Evolutionary conservation across 2,113 vertebrate genomes (phyloP), one percentile per base, ranked within the genome.

Genomic region (Donacobius atricapilla): DNA sequence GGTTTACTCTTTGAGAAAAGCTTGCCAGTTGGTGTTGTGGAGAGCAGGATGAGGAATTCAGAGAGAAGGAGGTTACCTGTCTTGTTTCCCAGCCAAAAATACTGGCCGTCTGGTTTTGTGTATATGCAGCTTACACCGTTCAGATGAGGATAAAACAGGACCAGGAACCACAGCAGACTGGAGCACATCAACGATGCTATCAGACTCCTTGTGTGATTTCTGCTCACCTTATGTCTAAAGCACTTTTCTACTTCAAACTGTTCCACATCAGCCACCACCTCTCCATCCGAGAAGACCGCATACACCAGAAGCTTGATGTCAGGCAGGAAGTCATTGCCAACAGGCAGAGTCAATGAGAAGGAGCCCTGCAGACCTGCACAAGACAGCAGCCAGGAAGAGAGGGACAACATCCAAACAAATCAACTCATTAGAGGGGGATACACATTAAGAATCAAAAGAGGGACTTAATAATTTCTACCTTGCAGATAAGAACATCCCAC

Each of bases 231-330:
- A 35, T 97, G 85, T 17, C 64, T 96, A 70, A 97, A 90, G 63
- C 96, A 98, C 24, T 33, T 35, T 45, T 90, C 88, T 40, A 96
- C 63, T 60, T 44, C 16, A 83, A 97, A 97, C 30, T 72, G 16
- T 58, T 97, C 96, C 33, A 69, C 31, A 19, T 96, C 96, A n/a
- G 96, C 96, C 48, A 95, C 88, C 37, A 97, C 93, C 76, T 97
- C 96, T 23, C 97, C 97, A 11, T 97, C 94, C 1, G 44, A 48
- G 75, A 98, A 96, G 42, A 97, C n/a, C 0, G 93, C 27, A 14
- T 95, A 97, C 50, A 98, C 77, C 7, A 97, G 83, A 4, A 98
- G 85, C 0, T 42, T 90, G 66, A 95, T 94, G 30, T 47, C 22
- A 33, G 94, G 96, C 28, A 93, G 73, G 44, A 95, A 90, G 10